Conservation (phyloP, 2,888 invertebrate species). For the Gasteruption jaculator region DNA sequence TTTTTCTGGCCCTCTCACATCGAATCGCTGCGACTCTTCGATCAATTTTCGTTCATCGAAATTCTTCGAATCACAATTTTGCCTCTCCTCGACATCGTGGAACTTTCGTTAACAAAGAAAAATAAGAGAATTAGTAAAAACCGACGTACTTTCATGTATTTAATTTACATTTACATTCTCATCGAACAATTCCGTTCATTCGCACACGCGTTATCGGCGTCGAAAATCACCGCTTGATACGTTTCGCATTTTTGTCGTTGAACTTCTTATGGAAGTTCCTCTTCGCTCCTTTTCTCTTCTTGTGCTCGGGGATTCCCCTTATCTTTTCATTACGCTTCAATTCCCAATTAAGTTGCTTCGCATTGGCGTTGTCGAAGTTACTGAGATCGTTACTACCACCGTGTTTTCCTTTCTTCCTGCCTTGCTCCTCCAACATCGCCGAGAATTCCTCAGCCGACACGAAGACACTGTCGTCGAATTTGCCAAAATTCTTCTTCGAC, state of each 20-base stretch:
- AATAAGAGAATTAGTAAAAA: no score
- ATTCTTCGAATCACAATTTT: no score
- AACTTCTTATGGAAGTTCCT: no score
- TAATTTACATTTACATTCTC: no score
- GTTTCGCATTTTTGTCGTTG: conserved; percentile 29
- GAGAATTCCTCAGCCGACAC: conserved; percentile 88
- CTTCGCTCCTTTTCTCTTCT: conserved; percentile 20
- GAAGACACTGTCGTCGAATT: conserved; percentile 56
- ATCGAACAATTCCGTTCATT: no score
- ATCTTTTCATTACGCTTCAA: conserved; percentile 56
- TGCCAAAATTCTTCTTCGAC: conserved; percentile 19
- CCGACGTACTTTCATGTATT: no score
- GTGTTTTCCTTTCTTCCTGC: conserved; percentile 56
- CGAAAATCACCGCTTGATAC: conserved; percentile 28
- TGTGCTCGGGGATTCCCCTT: conserved; percentile 22
- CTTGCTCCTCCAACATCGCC: conserved; percentile 79
- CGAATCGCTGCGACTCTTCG: no score
- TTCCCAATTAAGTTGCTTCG: conserved; percentile 81
- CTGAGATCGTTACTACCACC: conserved; percentile 68
- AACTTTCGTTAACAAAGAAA: no score
- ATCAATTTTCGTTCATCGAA: no score
- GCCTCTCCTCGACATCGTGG: no score
- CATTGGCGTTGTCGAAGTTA: conserved; percentile 73
- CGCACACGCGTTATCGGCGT: no score
- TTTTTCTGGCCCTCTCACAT: no score